Percentiles rank a stretch among this genome's conserved stretches.
Conservation (phyloP, 2,113 vertebrate species). For the Atractosteus spatula region DNA sequence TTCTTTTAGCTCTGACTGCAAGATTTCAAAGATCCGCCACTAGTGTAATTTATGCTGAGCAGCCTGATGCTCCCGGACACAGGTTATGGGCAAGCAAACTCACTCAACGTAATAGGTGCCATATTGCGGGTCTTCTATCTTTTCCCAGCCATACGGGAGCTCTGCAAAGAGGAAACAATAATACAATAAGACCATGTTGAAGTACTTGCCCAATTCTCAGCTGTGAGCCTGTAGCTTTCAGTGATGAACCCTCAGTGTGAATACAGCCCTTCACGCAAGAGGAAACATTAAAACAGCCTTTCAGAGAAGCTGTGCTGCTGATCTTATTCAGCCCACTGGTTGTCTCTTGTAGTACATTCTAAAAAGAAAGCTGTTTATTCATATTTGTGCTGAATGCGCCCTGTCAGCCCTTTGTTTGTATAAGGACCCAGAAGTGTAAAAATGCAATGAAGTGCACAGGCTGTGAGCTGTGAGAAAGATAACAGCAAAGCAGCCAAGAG, state of each 20-base stretch:
- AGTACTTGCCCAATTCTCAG: neutral
- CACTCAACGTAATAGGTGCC: conserved; percentile 96
- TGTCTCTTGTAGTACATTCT: conserved; percentile 28
- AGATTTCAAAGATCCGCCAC: neutral
- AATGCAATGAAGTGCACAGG: too few species aligned
- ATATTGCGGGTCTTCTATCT: conserved; percentile 95
- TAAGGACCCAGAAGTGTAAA: too few species aligned
- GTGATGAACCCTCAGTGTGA: conserved; percentile 39
- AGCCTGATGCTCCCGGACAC: neutral
- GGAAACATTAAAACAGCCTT: conserved; percentile 45
- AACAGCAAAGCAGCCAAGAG: too few species aligned
- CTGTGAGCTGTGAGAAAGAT: too few species aligned
- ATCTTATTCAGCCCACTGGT: conserved; percentile 34
- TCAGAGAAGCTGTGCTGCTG: conserved; percentile 49
- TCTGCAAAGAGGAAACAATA: conserved; percentile 59
- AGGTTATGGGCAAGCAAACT: conserved; percentile 55
- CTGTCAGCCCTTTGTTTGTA: too few species aligned
- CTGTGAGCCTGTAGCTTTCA: conserved; percentile 12
- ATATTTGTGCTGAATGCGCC: too few species aligned
- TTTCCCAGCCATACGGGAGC: conserved; percentile 98
- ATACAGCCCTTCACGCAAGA: conserved; percentile 48
- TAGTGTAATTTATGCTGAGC: neutral
- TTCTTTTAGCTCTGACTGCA: neutral
- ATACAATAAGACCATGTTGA: neutral
- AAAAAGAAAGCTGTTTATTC: too few species aligned